A percentile compares a stretch with the other conserved stretches of the same genome.
Evolutionary conservation across 2,113 vertebrate genomes (phyloP).

Genomic region (Eulemur rufifrons): DNA sequence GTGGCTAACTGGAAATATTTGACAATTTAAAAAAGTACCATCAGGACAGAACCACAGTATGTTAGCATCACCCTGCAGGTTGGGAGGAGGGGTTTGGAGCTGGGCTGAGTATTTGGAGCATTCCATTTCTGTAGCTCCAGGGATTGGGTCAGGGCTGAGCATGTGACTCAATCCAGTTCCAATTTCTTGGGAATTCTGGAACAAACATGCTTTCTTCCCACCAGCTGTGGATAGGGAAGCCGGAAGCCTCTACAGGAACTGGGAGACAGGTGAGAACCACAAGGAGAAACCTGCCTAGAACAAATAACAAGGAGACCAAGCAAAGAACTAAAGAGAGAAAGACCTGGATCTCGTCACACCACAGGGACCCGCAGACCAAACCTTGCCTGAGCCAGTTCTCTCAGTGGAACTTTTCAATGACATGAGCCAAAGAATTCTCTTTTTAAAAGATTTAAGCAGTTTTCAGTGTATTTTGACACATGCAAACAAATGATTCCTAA

Average conservation of each 20-base stretch:
- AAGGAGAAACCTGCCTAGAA: background rate
- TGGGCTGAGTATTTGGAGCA: background rate
- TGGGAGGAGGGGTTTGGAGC: background rate
- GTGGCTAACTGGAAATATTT: background rate
- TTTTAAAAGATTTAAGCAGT: background rate
- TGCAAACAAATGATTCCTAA: background rate
- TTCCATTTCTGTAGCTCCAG: background rate
- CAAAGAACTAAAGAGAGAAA: background rate
- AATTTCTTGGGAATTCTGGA: background rate
- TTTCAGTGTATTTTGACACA: background rate
- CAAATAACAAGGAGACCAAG: background rate
- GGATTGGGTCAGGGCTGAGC: background rate
- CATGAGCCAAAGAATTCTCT: background rate
- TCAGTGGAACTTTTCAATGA: background rate
- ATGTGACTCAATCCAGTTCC: background rate
- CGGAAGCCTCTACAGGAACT: background rate
- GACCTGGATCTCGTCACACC: background rate
- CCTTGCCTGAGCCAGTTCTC: background rate
- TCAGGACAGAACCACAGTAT: background rate
- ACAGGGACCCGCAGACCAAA: background rate
- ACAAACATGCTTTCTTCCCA: background rate
- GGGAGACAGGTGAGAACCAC: background rate
- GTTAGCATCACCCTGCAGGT: accelerated
- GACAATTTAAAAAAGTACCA: background rate
- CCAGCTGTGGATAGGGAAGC: background rate